These are phyloP conservation scores for Tauraco hartlaubi DNA, from an alignment of 2,797 vertebrate genomes.

Conservation along the genomic window DNA sequence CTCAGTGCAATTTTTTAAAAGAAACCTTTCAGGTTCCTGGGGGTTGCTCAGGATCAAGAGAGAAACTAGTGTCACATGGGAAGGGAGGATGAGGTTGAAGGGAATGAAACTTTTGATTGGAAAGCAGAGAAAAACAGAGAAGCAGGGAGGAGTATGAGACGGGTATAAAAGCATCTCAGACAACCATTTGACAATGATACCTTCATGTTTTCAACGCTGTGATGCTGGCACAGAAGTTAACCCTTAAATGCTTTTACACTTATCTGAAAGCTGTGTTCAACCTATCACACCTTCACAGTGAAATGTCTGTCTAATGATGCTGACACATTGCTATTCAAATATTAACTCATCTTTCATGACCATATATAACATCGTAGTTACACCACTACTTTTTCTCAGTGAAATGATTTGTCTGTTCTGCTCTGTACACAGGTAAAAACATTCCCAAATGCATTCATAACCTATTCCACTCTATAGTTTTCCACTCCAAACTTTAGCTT, in stretches of 20 bases:
- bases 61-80: neutral
- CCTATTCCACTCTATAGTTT: neutral
- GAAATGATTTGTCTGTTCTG: neutral
- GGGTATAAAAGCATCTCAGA: slow-evolving; percentile 1
- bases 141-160: neutral
- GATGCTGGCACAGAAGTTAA: neutral
- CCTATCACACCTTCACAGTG: neutral
- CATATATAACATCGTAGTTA: neutral
- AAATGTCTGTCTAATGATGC: neutral
- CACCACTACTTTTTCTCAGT: neutral
- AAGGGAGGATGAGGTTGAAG: slow-evolving; percentile 15
- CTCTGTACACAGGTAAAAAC: neutral
- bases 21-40: neutral
- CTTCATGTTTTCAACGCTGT: neutral
- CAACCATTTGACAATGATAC: neutral
- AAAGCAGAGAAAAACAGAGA: slow-evolving; percentile 13
- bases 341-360: neutral
- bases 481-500: neutral
- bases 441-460: slow-evolving; percentile 21
- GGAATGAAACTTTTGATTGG: neutral
- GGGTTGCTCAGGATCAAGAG: slow-evolving; percentile 24
- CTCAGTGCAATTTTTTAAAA: slow-evolving; percentile 1
- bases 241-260: neutral
- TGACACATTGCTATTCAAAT: neutral
- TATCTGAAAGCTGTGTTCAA: neutral